A percentile compares a stretch with the other conserved stretches of the same genome.
phyloP scores from a whole-genome alignment of 2,888 invertebrate species.

The Tipula vernalis region DNA sequence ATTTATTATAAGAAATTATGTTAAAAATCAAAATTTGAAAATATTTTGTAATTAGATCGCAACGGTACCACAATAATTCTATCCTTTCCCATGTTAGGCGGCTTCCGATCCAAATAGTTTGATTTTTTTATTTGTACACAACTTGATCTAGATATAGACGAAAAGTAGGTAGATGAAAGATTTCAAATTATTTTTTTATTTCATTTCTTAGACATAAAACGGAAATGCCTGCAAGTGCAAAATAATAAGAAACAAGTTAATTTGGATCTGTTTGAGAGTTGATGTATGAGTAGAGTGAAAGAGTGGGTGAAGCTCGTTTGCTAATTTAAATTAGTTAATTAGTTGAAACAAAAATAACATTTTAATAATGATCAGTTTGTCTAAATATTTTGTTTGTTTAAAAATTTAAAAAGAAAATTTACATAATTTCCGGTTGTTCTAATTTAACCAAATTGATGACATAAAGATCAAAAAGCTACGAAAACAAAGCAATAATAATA shows the following conservation, averaged over 20 bases:
- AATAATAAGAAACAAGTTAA: neutral
- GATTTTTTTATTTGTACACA: neutral
- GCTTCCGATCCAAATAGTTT: neutral
- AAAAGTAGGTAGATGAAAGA: neutral
- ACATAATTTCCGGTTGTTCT: neutral
- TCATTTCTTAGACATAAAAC: neutral
- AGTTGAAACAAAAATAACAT: too few species aligned
- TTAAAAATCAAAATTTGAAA: neutral
- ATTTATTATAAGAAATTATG: neutral
- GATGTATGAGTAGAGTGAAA: too few species aligned
- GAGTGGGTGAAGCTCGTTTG: too few species aligned
- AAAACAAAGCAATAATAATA: neutral
- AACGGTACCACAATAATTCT: too few species aligned
- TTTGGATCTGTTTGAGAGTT: neutral
- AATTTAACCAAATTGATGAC: neutral
- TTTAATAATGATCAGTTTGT: neutral
- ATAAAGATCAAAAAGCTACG: neutral
- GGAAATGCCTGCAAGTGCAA: neutral
- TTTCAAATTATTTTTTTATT: neutral
- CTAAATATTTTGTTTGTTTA: neutral
- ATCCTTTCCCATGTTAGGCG: neutral
- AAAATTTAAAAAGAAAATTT: neutral
- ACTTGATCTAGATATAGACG: neutral
- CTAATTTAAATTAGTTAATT: too few species aligned
- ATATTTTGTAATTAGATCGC: neutral